Base-by-base conservation (phyloP, 2,888 invertebrate genomes). In the Meiosimyza decipiens region DNA sequence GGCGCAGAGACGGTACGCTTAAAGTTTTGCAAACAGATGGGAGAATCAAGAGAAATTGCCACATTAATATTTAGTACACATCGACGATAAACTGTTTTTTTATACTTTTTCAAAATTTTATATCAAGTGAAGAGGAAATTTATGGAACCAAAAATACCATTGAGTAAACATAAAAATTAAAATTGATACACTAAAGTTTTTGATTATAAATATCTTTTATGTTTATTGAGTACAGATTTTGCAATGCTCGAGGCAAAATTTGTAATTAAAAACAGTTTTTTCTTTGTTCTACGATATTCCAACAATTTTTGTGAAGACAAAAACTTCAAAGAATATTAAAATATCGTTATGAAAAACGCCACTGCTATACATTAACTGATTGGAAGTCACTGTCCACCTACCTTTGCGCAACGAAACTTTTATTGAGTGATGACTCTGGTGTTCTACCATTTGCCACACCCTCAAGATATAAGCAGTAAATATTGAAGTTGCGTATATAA, bases 361-460 rank as follows among this genome's bases (percentile, higher is more conserved):
- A 33, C 63, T 63, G 63, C 13, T 9, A 13, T 63, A 13, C 63
- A 63, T 63, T 63, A 63, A 49, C 33, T 63, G 47, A 63, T 63
- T 63, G 47, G 6, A 47, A 15, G 3, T 40, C 49, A n/a, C 63
- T 63, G 63, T 63, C 63, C 63, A 63, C 63, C 63, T 47, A 49
- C 63, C 2, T n/a, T 18, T 22, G 16, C 55, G 16, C 5, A 55
- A 55, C 1, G 16, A 55, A 55, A 55, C 2, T 55, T 18, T n/a
- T 18, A 16, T 11, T 55, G 55, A 55, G 22, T 18, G 55, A 55
- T 55, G 55, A 55, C 55, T 40, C 40, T 40, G 40, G 40, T 40
- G 9, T 40, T 9, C 9, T 40, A 40, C 40, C 6, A 9, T 40
- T 40, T 40, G 40, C 40, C 40, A 40, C 40, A 40, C 40, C 40